These are phyloP conservation scores for Drosophila paulistorum DNA, from an alignment of 1,140 invertebrate genomes.

Conservation along the genomic window DNA sequence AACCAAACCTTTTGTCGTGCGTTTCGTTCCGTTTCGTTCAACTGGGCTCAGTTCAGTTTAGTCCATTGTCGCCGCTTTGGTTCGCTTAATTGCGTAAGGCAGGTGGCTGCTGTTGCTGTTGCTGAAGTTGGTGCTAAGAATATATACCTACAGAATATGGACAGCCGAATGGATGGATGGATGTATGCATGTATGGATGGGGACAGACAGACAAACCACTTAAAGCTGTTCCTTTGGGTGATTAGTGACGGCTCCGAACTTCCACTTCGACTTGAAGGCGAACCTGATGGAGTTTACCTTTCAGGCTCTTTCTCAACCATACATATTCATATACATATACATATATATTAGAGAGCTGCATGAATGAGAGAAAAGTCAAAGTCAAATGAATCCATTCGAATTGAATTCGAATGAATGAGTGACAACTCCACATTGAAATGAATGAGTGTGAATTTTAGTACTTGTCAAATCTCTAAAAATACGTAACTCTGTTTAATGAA, in stretches of 20 bases:
- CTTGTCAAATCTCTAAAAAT: too few relatives aligned
- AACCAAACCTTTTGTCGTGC: conserved; percentile 65
- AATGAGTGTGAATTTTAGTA: too few relatives aligned
- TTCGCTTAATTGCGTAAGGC: conserved; percentile 79
- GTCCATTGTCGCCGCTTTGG: conserved; percentile 43
- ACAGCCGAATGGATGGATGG: neutral
- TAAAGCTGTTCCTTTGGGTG: conserved; percentile 76
- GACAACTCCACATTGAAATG: too few relatives aligned
- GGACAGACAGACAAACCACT: conserved; percentile 57
- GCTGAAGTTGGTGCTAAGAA: conserved; percentile 45
- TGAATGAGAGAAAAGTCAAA: too few relatives aligned
- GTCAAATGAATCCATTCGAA: too few relatives aligned
- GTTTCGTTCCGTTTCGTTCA: conserved; percentile 20
- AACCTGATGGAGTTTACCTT: neutral
- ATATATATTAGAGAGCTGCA: too few relatives aligned
- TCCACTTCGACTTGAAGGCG: neutral
- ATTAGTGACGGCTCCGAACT: conserved; percentile 64
- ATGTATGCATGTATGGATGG: neutral
- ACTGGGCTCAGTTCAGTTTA: conserved; percentile 14
- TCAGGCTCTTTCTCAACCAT: neutral
- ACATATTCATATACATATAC: neutral
- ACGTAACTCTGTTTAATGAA: too few relatives aligned
- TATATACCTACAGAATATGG: conserved; percentile 26
- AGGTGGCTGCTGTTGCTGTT: conserved; percentile 55
- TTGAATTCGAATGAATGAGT: too few relatives aligned